Evolutionary conservation across 2,888 invertebrate species (phyloP).

Genomic region (Gonocerus acuteangulatus): DNA sequence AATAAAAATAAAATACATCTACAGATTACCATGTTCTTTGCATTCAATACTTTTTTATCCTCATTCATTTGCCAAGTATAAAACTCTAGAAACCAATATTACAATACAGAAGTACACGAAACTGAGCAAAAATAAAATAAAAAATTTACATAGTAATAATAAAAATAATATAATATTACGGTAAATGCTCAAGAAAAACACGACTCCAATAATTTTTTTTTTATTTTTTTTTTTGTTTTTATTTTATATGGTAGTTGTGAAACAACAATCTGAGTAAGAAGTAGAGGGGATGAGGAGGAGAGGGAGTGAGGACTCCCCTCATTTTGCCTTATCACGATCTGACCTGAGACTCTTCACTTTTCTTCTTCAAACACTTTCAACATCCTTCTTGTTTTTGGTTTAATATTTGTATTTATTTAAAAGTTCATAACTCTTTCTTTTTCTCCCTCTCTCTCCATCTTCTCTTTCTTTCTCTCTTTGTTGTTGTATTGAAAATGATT

Average conservation of each 20-base stretch:
- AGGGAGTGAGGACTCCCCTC: slow-evolving; percentile 19
- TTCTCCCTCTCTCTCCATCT: slow-evolving; percentile 11
- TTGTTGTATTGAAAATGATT: slow-evolving; percentile 21
- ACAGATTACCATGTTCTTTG: slow-evolving; percentile 27
- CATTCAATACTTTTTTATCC: slow-evolving; percentile 7
- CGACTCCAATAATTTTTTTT: slow-evolving; percentile 29
- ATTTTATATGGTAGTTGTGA: slow-evolving; percentile 14
- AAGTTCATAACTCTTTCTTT: slow-evolving; percentile 14
- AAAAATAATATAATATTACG: slow-evolving; percentile 32
- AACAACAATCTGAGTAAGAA: slow-evolving; percentile 23
- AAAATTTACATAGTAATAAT: slow-evolving; percentile 28
- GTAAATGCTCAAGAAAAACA: slow-evolving; percentile 36
- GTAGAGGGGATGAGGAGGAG: slow-evolving; percentile 21
- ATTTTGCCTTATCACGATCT: slow-evolving; percentile 15
- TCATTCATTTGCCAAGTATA: slow-evolving; percentile 30
- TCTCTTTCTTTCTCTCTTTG: slow-evolving; percentile 22
- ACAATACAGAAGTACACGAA: slow-evolving; percentile 31
- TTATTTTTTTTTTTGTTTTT: slow-evolving; percentile 12
- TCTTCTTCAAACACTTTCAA: slow-evolving; percentile 5
- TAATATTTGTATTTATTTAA: slow-evolving; percentile 16
- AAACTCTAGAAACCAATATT: slow-evolving; percentile 30
- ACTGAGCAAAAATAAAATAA: slow-evolving; percentile 35
- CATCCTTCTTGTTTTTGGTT: neutral
- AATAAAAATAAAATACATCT: slow-evolving; percentile 34
- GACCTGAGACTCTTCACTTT: slow-evolving; percentile 5